Evolutionary conservation across 2,888 invertebrate species (phyloP), one percentile per base, ranked within the genome.

Genomic region (Lysandra coridon): DNA sequence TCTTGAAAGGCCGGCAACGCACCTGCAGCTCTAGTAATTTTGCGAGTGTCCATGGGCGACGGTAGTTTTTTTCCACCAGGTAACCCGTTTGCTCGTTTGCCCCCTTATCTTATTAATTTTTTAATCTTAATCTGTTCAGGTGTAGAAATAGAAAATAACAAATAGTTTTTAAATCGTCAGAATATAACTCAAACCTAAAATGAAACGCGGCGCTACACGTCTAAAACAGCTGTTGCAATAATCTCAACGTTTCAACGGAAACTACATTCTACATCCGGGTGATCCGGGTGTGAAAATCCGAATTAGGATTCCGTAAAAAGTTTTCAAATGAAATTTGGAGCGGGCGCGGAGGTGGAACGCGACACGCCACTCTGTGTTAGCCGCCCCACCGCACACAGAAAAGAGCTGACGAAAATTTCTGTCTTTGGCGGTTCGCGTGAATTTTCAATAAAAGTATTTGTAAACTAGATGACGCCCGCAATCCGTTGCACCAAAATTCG

Each of bases 281-380:
- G 64, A 64, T 10, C 64, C 23, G 62, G 30, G 64, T 64, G 64
- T 64, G 64, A 64, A 64, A 64, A 64, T 64, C 64, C 64, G 64
- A 23, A 64, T 64, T 30, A 64, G 30, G 12, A 30, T 30, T 64
- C 23, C 30, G 64, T 23, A 30, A 64, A 64, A 64, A 64, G 12
- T 23, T 64, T 30, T 64, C 64, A 12, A 64, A 64, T 30, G 4
- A 30, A 30, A 30, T 64, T 30, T 23, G 4, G n/a, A 7, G 62
- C 23, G 23, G 23, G 10, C 10, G 62, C 62, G 30, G 23, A 1
- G 64, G 64, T 30, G 64, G 64, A 64, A 64, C 0, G 64, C 64
- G 64, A 64, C 64, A 30, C 12, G 64, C 64, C 64, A 30, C 64
- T 64, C 64, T 30, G 64, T 64, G 30, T 64, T 64, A 64, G 12